Evolutionary conservation across 2,113 vertebrate genomes (phyloP), one percentile per base, ranked within the genome.

Genomic region (Bagarius yarrelli): DNA sequence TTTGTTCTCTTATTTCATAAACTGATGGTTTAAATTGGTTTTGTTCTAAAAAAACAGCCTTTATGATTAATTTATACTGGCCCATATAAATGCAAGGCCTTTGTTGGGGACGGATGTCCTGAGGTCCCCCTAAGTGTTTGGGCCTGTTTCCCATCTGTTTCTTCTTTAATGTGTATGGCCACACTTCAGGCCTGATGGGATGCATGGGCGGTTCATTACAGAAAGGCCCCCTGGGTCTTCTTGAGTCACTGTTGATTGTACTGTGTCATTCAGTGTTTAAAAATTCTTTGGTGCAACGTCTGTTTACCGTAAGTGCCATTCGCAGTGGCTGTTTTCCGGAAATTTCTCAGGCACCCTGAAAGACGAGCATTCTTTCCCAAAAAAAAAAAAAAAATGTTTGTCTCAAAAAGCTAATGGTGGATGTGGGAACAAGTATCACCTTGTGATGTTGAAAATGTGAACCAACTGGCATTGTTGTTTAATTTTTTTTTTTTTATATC

Each of bases 241-340:
- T 64, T 78, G 67, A 78, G 74, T 84, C 83, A 78, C 79, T 81
- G 52, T 64, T 71, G 66, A 64, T 69, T 77, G 74, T 74, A 64
- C 74, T 77, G 74, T 78, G 66, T 84, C 83, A 81, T 80, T 77
- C 81, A 77, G 52, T 70, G 73, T 82, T 82, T 70, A 82, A 76
- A 81, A 82, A 76, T 73, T 76, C 80, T 81, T 50, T 50, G 72
- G 61, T 76, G 52, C 53, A 69, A 75, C 18, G 81, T 77, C 73
- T 74, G 81, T 82, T 82, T 82, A 82, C 74, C 56, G 81, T 82
- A 82, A 82, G 63, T 52, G 63, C 73, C 36, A 25, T 47, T 70
- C 52, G 36, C 36, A 82, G 81, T 60, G 73, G 40, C 61, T 59
- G 63, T 76, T 60, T 70, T 76, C 61, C 63, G 63, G 80, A 76